Conservation (phyloP, 2,888 invertebrate species). For the Sphaeridia pumilis region DNA sequence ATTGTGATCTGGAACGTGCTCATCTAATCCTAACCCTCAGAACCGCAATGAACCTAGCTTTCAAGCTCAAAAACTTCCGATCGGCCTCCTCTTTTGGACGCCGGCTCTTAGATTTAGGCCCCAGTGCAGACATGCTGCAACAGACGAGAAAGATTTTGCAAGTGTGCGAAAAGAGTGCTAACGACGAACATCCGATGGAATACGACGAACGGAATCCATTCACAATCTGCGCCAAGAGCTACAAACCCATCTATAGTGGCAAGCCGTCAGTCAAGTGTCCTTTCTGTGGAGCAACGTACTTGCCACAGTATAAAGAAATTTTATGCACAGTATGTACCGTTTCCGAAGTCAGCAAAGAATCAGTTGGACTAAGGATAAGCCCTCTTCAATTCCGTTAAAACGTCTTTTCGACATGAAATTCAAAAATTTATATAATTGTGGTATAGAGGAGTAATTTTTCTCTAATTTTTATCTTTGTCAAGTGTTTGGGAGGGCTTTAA, state of each 20-base stretch:
- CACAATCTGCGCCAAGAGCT: conserved; percentile 79
- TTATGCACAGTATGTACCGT: conserved; percentile 78
- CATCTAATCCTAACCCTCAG: conserved; percentile 90
- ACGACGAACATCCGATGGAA: conserved; percentile 72
- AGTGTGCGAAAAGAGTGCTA: conserved; percentile 77
- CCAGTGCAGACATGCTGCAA: conserved; percentile 81
- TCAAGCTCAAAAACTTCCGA: conserved; percentile 90
- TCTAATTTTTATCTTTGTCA: no score
- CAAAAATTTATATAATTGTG: no score
- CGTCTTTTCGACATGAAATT: no score
- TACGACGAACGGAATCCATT: conserved; percentile 99
- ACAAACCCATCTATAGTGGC: conserved; percentile 89
- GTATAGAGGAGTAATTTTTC: no score
- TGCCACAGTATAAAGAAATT: conserved; percentile 72
- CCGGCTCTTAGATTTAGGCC: conserved; percentile 82
- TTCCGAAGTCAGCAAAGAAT: conserved; percentile 83
- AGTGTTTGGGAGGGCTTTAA: no score
- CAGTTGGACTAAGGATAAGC: conserved; percentile 75
- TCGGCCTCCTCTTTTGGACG: conserved; percentile 91
- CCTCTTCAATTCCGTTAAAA: conserved; percentile 52
- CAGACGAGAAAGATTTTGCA: conserved; percentile 85
- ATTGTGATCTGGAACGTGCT: conserved; percentile 89
- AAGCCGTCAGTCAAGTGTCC: conserved; percentile 88
- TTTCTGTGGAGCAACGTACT: conserved; percentile 75
- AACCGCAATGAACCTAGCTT: conserved; percentile 93